Conservation (phyloP, 2,113 vertebrate genomes). For the Amphiprion ocellaris region DNA sequence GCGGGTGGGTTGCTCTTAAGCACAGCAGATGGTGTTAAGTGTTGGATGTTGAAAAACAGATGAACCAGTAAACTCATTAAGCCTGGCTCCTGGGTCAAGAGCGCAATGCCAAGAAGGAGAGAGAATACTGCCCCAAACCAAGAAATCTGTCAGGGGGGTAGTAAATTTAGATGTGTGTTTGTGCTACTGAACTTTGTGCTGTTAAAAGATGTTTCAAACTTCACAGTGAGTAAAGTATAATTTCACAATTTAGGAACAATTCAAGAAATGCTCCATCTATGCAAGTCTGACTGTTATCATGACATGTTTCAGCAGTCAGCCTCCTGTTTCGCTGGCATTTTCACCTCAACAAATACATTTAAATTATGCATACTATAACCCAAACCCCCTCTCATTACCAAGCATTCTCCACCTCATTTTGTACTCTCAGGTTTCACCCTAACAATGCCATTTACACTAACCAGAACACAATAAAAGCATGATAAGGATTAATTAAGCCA, state of each 20-base stretch:
- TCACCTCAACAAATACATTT: constrained; percentile 6
- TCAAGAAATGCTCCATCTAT: not conserved
- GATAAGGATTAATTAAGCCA: constrained; percentile 64
- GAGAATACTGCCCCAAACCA: constrained; percentile 23
- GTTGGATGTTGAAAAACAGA: constrained; percentile 69
- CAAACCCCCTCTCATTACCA: constrained; percentile 12
- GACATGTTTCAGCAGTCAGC: not conserved
- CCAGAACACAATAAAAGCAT: constrained; percentile 45
- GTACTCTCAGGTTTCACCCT: constrained; percentile 27
- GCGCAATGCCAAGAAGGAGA: constrained; percentile 51
- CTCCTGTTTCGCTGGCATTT: constrained; percentile 30
- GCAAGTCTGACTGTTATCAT: not conserved
- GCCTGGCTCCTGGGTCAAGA: constrained; percentile 66
- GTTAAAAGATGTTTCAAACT: not conserved
- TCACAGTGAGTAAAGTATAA: not conserved
- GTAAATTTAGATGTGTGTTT: constrained; percentile 23
- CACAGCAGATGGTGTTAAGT: constrained; percentile 73
- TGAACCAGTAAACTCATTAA: constrained; percentile 74
- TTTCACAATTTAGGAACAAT: not conserved
- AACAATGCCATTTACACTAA: constrained; percentile 43
- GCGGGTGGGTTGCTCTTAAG: constrained; percentile 43
- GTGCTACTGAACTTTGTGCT: constrained; percentile 7
- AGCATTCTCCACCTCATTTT: constrained; percentile 44
- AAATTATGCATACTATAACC: constrained; percentile 6
- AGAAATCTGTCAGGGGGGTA: constrained; percentile 8